Base-by-base conservation (phyloP, 2,797 vertebrate genomes). In the Sus cebifrons region DNA sequence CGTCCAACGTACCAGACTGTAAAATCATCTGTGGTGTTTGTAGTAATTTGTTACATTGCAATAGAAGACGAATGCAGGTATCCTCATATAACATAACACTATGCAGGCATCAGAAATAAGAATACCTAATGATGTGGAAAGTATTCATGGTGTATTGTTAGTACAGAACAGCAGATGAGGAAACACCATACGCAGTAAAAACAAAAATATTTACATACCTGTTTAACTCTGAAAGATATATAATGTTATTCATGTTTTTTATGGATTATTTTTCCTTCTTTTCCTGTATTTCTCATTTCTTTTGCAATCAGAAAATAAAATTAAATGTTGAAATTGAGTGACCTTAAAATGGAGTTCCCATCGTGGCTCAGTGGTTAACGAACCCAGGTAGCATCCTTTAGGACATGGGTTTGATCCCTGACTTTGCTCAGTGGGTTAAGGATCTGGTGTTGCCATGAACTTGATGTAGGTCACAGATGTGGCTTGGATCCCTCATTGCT, bases 291-390 rank as follows among this genome's bases (percentile, higher is more conserved):
- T 71, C 27, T 5, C 23, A 81, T 36, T 89, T 77, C 12, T 87
- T 96, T 94, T 60, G 1, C 29, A 60, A 88, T 64, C 15, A 79
- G 23, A 86, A 94, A 88, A 70, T 73, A 87, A 68, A 68, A 18
- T 7, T 36, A 44, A 93, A 40, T n/a, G 7, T 58, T 70, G 29
- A 79, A 79, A 2, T 18, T 60, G 36, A 70, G n/a, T 71, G 36
- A 67, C 12, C 20, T 60, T 78, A 67, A 74, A 62, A 67, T 6
- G 9, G 44, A 49, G 44, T 49, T 49, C 44, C 44, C 44, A 49
- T 49, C 44, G 9, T 49, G 44, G 44, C 44, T 6, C 9, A 10
- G 44, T 49, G 44, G 44, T 49, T 49, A 49, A 49, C 9, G 44
- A 49, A 49, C 44, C 44, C 9, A 49, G 9, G 6, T 49, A 49